phyloP scores from a whole-genome alignment of 2,888 invertebrate genomes.

The Byasa hedistus region DNA sequence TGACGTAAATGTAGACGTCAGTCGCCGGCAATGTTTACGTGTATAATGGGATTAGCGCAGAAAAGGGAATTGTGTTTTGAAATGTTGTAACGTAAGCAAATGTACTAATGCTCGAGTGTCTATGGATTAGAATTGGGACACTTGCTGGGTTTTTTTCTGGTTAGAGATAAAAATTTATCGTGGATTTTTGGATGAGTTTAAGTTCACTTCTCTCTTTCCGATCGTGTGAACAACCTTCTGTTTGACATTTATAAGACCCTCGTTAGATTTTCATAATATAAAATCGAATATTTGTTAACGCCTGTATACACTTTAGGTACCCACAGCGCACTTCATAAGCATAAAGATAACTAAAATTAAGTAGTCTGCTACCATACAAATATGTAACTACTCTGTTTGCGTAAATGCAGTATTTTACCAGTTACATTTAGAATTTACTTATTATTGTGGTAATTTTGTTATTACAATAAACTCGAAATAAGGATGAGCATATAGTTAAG shows the following conservation, averaged over 20 bases:
- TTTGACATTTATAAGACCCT: not conserved
- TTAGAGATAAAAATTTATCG: not conserved
- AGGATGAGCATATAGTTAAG: not conserved
- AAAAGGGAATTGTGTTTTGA: conserved; percentile 47
- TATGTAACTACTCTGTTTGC: too few species aligned
- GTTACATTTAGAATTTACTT: too few species aligned
- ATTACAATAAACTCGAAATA: too few species aligned
- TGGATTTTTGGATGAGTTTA: not conserved
- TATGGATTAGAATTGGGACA: conserved; percentile 18
- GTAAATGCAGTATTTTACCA: too few species aligned
- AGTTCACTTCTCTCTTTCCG: not conserved
- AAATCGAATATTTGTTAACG: too few species aligned
- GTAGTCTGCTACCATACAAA: too few species aligned
- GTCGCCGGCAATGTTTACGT: conserved; percentile 60
- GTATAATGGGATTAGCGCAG: conserved; percentile 72
- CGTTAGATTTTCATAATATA: too few species aligned
- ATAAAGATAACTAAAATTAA: too few species aligned
- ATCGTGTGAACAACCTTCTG: not conserved
- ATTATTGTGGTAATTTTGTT: too few species aligned
- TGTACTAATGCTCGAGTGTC: conserved; percentile 16
- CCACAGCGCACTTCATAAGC: too few species aligned
- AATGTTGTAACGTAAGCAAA: conserved; percentile 31
- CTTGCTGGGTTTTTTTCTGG: conserved; percentile 2
- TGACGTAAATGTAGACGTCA: conserved; percentile 59
- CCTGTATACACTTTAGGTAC: too few species aligned